These are phyloP conservation scores for Bruchidius siliquastri DNA, from an alignment of 2,888 invertebrate genomes.

Conservation along the genomic window DNA sequence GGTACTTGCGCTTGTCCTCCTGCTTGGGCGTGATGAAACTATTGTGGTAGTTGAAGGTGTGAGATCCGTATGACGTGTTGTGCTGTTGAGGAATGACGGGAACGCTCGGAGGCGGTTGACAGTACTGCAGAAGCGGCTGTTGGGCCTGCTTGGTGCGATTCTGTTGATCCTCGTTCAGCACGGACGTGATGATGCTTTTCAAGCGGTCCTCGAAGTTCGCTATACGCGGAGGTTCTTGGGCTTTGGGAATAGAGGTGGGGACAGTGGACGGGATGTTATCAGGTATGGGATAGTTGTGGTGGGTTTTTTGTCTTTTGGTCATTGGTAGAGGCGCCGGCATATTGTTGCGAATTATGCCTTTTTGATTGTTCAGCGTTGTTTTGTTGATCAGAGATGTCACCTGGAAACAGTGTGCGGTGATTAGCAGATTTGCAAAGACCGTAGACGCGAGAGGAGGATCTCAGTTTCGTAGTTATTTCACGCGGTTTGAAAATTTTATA, in stretches of 20 bases:
- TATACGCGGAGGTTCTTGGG: constrained; percentile 76
- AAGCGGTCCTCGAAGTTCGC: constrained; percentile 87
- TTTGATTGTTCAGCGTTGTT: constrained; percentile 20
- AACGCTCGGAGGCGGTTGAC: constrained; percentile 12
- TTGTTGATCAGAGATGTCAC: constrained; percentile 5
- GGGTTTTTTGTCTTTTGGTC: constrained; percentile 40
- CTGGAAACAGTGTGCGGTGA: background rate
- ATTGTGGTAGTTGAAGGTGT: constrained; percentile 25
- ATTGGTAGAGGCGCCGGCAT: constrained; percentile 41
- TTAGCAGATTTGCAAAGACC: too few species aligned
- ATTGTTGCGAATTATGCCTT: constrained; percentile 35
- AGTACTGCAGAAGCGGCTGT: constrained; percentile 16
- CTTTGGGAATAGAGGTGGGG: constrained; percentile 24
- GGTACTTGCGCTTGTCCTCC: constrained; percentile 32
- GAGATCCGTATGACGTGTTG: constrained; percentile 18
- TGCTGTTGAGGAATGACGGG: background rate
- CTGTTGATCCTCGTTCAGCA: constrained; percentile 78
- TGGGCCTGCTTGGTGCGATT: constrained; percentile 47
- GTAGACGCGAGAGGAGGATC: too few species aligned
- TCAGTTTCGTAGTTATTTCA: too few species aligned
- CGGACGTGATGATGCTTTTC: constrained; percentile 81
- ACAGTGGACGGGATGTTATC: constrained; percentile 12
- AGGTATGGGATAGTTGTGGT: constrained; percentile 22
- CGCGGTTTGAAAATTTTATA: too few species aligned
- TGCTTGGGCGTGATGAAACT: constrained; percentile 31